Percentiles rank a stretch among this genome's conserved stretches.
Conservation (phyloP, 1,140 invertebrate genomes). For the Araneus ventricosus region DNA sequence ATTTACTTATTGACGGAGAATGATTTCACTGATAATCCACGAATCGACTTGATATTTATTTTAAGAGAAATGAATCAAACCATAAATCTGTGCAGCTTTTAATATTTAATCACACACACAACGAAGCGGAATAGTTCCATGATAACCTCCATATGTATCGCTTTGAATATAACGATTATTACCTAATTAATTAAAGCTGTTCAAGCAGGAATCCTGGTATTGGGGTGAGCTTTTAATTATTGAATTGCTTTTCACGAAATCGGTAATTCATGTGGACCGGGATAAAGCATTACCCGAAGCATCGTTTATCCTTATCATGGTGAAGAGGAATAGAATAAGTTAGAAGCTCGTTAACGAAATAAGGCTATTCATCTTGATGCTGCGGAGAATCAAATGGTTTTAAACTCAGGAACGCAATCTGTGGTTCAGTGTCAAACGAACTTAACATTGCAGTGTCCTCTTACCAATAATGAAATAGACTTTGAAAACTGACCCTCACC, state of each 20-base stretch:
- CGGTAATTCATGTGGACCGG: conserved; percentile 2
- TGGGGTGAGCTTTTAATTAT: conserved; percentile 29
- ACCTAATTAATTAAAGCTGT: conserved; percentile 54
- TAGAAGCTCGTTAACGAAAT: conserved; percentile 11
- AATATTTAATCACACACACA: conserved; percentile 24
- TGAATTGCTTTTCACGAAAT: conserved; percentile 35
- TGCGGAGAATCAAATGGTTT: background rate
- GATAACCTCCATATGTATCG: conserved; percentile 8
- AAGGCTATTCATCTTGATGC: conserved; percentile 1
- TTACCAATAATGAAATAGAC: too few relatives aligned
- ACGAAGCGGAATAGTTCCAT: background rate
- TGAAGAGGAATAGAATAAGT: background rate
- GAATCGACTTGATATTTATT: background rate
- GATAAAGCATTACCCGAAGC: background rate
- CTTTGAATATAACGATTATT: conserved; percentile 31
- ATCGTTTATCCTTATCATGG: background rate
- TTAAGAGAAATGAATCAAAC: background rate
- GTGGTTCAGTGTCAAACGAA: background rate
- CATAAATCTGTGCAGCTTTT: background rate
- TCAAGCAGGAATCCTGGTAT: background rate
- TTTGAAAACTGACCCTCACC: too few relatives aligned
- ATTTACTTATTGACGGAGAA: too few relatives aligned
- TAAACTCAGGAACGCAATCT: background rate
- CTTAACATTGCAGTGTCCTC: too few relatives aligned
- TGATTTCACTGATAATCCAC: too few relatives aligned